phyloP scores from a whole-genome alignment of 1,140 invertebrate species.

The Homarus americanus region DNA sequence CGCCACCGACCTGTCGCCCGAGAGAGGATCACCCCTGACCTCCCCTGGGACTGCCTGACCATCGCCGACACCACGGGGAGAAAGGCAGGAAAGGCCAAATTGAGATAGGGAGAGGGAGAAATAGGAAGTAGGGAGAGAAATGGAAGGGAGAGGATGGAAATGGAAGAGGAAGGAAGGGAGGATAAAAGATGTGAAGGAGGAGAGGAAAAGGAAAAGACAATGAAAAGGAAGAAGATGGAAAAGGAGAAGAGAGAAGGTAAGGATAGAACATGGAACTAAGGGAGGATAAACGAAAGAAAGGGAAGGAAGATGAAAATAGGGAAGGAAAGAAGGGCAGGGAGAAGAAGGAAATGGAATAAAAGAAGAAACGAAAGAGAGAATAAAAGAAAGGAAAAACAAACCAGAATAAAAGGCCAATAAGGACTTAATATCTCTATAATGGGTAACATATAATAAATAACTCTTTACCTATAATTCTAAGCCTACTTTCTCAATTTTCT shows the following conservation, averaged over 20 bases:
- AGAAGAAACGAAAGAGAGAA: neutral
- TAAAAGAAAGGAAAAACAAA: too few species aligned
- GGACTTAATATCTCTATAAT: too few species aligned
- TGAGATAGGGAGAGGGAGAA: slow-evolving; percentile 19
- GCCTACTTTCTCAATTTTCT: too few species aligned
- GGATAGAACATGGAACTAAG: neutral
- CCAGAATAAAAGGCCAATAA: too few species aligned
- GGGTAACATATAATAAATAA: too few species aligned
- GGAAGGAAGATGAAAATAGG: too few species aligned
- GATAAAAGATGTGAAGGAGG: too few species aligned
- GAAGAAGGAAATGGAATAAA: neutral
- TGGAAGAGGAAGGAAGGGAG: too few species aligned
- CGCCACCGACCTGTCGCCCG: slow-evolving; percentile 28
- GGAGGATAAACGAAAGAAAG: neutral
- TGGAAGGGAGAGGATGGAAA: neutral
- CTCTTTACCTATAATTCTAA: too few species aligned
- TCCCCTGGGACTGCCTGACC: too few species aligned
- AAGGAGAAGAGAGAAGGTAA: neutral
- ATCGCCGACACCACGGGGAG: neutral
- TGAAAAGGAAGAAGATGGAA: neutral
- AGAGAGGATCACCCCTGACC: slow-evolving; percentile 50
- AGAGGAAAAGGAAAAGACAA: neutral
- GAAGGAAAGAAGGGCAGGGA: neutral
- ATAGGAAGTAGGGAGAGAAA: neutral
- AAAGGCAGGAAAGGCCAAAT: neutral